These are phyloP conservation scores for Eudyptes chrysolophus DNA, from an alignment of 2,113 vertebrate species.

Conservation along the genomic window DNA sequence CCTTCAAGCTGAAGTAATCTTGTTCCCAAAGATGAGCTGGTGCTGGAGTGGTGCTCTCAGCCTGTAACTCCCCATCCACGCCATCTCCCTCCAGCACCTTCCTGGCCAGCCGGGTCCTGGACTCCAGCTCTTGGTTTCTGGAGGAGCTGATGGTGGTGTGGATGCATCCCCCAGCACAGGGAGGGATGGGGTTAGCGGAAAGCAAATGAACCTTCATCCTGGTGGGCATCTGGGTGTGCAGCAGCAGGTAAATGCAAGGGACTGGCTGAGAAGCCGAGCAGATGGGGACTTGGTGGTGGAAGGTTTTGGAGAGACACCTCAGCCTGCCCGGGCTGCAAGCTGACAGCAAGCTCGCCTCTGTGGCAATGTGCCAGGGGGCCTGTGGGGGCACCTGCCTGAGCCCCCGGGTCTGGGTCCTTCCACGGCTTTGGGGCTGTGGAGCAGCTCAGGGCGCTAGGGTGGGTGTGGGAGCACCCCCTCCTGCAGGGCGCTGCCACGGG, in stretches of 20 bases:
- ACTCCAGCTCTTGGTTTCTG: background rate
- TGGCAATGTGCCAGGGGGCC: accelerated
- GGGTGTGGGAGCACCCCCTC: background rate
- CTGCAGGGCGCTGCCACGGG: background rate
- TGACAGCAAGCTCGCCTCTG: too few relatives aligned
- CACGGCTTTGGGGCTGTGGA: background rate
- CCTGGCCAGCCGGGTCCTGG: accelerated
- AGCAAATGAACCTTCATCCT: background rate
- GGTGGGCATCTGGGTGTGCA: background rate
- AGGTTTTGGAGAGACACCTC: background rate
- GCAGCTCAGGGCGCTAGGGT: background rate
- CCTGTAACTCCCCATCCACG: background rate
- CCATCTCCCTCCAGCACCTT: background rate
- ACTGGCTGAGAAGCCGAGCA: background rate
- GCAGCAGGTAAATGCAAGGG: background rate
- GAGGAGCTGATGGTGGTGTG: background rate
- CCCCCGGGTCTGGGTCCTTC: background rate
- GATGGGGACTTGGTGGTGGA: background rate
- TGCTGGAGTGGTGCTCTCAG: background rate
- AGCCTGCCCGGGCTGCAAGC: background rate
- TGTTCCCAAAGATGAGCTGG: background rate
- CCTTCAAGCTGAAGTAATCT: background rate
- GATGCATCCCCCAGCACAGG: background rate
- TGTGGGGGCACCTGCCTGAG: background rate
- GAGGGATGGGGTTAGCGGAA: background rate